Percentiles rank a stretch among this genome's conserved stretches.
phyloP scores from a whole-genome alignment of 2,888 invertebrate genomes.

The Sesia bembeciformis region DNA sequence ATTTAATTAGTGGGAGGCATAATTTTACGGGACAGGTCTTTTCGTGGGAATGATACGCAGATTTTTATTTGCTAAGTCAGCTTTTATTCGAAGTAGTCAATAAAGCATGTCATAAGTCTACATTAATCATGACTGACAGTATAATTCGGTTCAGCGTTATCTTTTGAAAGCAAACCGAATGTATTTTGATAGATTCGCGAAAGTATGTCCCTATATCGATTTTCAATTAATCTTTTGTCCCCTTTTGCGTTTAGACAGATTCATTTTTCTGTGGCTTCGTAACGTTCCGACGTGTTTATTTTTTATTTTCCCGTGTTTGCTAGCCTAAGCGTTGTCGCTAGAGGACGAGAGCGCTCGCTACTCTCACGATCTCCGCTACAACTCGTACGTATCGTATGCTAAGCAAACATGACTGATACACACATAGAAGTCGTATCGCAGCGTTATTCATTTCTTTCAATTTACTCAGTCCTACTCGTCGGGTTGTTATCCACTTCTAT shows the following conservation, averaged over 20 bases:
- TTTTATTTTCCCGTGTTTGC: conserved; percentile 3
- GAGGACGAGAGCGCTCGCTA: not conserved
- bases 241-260: conserved; percentile 50
- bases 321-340: not conserved
- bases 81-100: conserved; percentile 36
- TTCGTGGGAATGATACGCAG: conserved; percentile 25
- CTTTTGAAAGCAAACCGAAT: conserved; percentile 57
- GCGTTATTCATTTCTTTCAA: too few relatives aligned
- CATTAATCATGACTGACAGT: conserved; percentile 64
- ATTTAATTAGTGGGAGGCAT: conserved; percentile 19
- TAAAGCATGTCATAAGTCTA: conserved; percentile 50
- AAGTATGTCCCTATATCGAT: conserved; percentile 59
- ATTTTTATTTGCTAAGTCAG: conserved; percentile 32
- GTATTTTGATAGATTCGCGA: conserved; percentile 60
- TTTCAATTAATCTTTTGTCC: conserved; percentile 70
- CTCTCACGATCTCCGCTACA: not conserved
- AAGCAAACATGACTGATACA: conserved; percentile 41
- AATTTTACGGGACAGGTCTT: conserved; percentile 14
- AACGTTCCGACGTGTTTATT: conserved; percentile 11
- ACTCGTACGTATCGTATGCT: conserved; percentile 31
- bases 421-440: not conserved
- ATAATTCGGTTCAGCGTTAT: conserved; percentile 53
- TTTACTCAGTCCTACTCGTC: too few relatives aligned
- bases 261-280: conserved; percentile 31
- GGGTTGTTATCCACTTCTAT: too few relatives aligned